phyloP scores from a whole-genome alignment of 2,888 invertebrate genomes.

The Ditylenchus weischeri region DNA sequence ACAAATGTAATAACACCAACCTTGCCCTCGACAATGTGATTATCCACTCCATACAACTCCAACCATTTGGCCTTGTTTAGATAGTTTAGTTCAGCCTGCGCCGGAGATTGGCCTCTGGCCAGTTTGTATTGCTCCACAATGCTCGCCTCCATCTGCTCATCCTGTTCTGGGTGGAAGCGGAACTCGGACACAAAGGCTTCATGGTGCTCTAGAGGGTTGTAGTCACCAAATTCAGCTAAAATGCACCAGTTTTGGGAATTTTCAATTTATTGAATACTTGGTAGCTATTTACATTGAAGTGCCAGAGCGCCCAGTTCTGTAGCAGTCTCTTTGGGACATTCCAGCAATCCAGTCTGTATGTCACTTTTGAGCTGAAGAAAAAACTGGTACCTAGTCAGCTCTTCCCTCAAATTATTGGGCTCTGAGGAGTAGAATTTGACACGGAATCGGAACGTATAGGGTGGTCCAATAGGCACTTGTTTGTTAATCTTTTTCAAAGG shows the following conservation, averaged over 20 bases:
- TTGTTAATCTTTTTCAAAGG: constrained; percentile 95
- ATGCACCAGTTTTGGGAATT: too few species aligned
- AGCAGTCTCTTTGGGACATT: constrained; percentile 80
- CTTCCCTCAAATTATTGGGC: constrained; percentile 91
- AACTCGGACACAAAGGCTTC: constrained; percentile 97
- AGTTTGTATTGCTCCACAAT: constrained; percentile 82
- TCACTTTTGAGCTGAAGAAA: constrained; percentile 95
- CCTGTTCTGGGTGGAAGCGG: constrained; percentile 78
- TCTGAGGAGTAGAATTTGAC: constrained; percentile 99
- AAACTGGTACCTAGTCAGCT: constrained; percentile 94
- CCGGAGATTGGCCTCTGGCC: constrained; percentile 77
- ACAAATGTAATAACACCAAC: background rate
- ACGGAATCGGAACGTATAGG: constrained; percentile 87
- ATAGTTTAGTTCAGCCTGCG: constrained; percentile 89
- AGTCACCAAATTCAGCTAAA: constrained; percentile 92
- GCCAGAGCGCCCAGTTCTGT: constrained; percentile 86
- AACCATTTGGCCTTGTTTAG: constrained; percentile 85
- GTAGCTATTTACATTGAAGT: constrained; percentile 75
- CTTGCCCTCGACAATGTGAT: constrained; percentile 70
- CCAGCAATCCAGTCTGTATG: constrained; percentile 82
- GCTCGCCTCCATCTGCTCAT: constrained; percentile 76
- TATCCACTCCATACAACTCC: constrained; percentile 98
- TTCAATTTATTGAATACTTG: background rate
- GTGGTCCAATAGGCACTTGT: constrained; percentile 96
- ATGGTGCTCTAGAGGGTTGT: constrained; percentile 82